Evolutionary conservation across 2,113 vertebrate genomes (phyloP).

Genomic region (Cnemophilus loriae): DNA sequence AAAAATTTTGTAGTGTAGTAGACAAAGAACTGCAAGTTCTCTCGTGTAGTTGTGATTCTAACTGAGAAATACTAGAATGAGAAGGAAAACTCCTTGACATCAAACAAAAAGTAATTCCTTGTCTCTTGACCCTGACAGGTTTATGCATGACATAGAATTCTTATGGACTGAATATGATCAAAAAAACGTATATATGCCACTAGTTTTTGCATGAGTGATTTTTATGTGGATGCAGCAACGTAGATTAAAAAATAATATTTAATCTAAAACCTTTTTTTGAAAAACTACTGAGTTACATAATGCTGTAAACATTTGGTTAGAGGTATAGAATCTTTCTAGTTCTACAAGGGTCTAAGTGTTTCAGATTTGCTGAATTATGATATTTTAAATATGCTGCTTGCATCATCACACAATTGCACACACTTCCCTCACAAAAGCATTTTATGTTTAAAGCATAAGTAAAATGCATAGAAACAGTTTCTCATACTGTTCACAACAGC

Average conservation of each 20-base stretch:
- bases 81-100: neutral
- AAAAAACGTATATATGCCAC: neutral
- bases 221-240: neutral
- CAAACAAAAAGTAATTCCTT: neutral
- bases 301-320: neutral
- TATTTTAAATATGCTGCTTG: neutral
- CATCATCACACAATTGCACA: neutral
- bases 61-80: neutral
- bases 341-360: neutral
- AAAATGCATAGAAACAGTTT: neutral
- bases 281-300: neutral
- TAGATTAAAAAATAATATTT: neutral
- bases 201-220: neutral
- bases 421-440: neutral
- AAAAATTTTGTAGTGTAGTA: neutral
- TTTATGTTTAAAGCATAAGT: neutral
- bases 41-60: neutral
- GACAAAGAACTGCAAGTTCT: neutral
- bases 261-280: neutral
- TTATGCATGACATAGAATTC: neutral
- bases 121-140: neutral
- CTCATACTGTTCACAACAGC: neutral
- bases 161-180: neutral
- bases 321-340: neutral
- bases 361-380: neutral